Evolutionary conservation across 2,888 invertebrate species (phyloP), one percentile per base, ranked within the genome.

Genomic region (Cepaea hortensis): DNA sequence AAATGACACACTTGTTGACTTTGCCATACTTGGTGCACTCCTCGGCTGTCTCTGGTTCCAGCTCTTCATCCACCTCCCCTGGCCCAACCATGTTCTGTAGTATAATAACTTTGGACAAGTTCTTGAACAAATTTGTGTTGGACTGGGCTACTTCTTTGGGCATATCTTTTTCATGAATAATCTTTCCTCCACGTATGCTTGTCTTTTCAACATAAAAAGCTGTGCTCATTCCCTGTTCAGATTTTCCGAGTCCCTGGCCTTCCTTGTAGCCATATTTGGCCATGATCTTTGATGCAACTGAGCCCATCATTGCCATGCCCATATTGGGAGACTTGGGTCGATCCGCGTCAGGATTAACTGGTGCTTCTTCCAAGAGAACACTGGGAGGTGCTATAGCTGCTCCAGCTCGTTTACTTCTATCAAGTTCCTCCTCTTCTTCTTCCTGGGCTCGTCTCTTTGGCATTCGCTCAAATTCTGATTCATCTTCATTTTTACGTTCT

Each of bases 21-120:
- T 98, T 98, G 0, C 99, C 99, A 94, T 99, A 99, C 95, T 99
- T 99, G 35, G 97, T 97, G 94, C 99, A 99, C 95, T 99, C 99
- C 93, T 99, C 99, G 95, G 98, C 98, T 0, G 99, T 99, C 95
- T 99, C 99, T 0, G 98, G 98, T 94, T 99, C 99, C 55, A 99
- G 95, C 90, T 99, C 99, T 89, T 98, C 97, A 93, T 99, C 99
- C 0, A 99, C 99, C 95, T 99, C 99, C 0, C 99, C 99, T 1
- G 98, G 98, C 0, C 98, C 98, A 77, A 99, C 99, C 99, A 99
- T 99, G 94, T 99, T 99, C 96, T 98, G 95, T 75, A 72, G 55
- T 72, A 55, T 50, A 20, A 73, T 5, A 81, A 98, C 98, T 96
- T 99, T 99, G 92, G 99, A 98, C 0, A 99, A 98, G 92, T 97